Evolutionary conservation across 2,888 invertebrate genomes (phyloP), one percentile per base, ranked within the genome.

Genomic region (Tachystola acroxantha): DNA sequence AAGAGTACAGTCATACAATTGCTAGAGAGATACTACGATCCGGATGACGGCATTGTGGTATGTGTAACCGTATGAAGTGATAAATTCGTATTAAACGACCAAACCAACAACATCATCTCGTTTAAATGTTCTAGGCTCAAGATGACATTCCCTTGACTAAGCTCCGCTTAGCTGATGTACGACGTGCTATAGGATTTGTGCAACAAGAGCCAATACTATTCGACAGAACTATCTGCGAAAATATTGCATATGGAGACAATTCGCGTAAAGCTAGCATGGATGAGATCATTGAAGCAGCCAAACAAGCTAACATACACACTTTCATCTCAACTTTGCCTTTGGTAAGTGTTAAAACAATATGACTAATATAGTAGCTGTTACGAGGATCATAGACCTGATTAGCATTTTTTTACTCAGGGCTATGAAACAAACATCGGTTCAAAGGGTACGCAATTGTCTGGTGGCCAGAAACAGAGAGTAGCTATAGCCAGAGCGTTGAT

Each of bases 191-290:
- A 41, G 96, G 96, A 2, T 93, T 97, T 43, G 94, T 98, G 1
- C 95, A 96, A 2, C 98, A 98, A 78, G 97, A 98, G 61, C 98
- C 97, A 0, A 92, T 94, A 1, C 88, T 98, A 0, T 98, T 98
- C 75, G 95, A 96, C 68, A 89, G 94, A 38, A 94, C 94, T 6
- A 96, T 98, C 39, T 90, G 89, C 0, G 95, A 97, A 50, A 98
- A 98, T 72, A 97, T 98, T 48, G 93, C 94, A 0, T 98, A 98
- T 63, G 98, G 98, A 2, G 95, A 96, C 64, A 96, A 95, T 64
- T 75, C 84, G 0, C 77, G 92, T 9, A 65, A 66, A 2, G 90
- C 94, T 0, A 59, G 82, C 1, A 90, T 90, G 74, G 90, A 91
- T 32, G 95, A 96, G 63, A 89, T 97, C 32, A 91, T 96, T 1